Base-by-base conservation (phyloP, 2,113 vertebrate species). In the Grammomys surdaster region DNA sequence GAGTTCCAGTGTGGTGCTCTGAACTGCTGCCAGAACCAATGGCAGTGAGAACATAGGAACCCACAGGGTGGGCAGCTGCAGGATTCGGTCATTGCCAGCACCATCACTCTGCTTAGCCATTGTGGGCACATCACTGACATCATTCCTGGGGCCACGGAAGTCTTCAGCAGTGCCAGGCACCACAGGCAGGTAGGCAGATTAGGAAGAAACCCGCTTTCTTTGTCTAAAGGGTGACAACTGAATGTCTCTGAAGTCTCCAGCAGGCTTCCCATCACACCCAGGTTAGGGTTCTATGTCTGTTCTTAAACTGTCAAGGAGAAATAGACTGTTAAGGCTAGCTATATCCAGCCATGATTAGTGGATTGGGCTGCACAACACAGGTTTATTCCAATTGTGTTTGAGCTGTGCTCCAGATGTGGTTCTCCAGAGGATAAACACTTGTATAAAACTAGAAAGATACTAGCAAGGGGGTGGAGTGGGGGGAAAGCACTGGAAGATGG, bases 121-220 rank as follows among this genome's bases (percentile, higher is more conserved):
- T 5, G 7, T 4, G 2, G 54, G 1, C 19, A 11, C 31, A 13
- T 73, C 0, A 5, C 8, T 33, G 36, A 40, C 43, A 2, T 51
- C 43, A 69, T 56, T 12, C 17, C 69, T 20, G 9, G 0, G 1
- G 19, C 54, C 78, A 90, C 17, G 75, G 82, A 94, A 78, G 17
- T 58, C 88, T 89, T 28, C 24, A 20, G 7, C 17, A 40, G 31
- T 13, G 28, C 63, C 48, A 5, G 33, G 20, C 54, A 87, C 14
- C 5, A 1, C 0, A 22, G n/a, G 3, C 19, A 6, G 11, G 19
- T 33, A 33, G 40, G 14, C 54, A 67, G 26, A 3, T 16, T 58
- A 93, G 69, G 73, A 69, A 51, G 24, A 85, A 69, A 63, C 16
- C 26, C 33, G 7, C 36, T 65, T 58, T 3, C 40, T 75, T 85